A percentile compares a stretch with the other conserved stretches of the same genome.
These are phyloP conservation scores for Lonchura striata DNA, from an alignment of 2,113 vertebrate genomes.

Conservation along the genomic window DNA sequence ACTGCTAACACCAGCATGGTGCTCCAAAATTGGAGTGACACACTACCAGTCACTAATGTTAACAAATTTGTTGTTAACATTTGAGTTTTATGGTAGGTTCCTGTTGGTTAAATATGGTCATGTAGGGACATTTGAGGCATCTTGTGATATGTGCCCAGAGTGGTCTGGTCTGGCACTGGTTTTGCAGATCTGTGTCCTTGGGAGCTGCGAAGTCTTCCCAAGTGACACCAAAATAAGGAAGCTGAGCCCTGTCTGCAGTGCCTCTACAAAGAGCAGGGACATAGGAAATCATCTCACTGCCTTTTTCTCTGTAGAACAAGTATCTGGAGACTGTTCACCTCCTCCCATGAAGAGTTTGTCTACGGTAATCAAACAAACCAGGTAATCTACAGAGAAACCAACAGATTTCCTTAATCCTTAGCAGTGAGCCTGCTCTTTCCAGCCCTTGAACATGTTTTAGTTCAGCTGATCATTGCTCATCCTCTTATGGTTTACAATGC, in stretches of 20 bases:
- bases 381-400: neutral
- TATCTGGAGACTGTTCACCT: neutral
- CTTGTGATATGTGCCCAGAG: neutral
- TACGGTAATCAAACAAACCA: neutral
- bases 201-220: neutral
- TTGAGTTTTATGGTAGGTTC: neutral
- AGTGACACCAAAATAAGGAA: neutral
- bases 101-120: neutral
- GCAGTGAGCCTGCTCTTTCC: neutral
- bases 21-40: neutral
- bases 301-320: neutral
- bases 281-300: neutral
- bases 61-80: neutral
- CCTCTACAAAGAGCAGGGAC: neutral
- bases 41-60: neutral
- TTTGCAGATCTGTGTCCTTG: neutral
- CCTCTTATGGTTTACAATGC: conserved; percentile 18
- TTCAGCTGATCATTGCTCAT: conserved; percentile 32
- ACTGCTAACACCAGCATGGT: rapidly evolving
- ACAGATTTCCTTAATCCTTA: conserved; percentile 10
- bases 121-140: neutral
- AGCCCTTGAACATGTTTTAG: neutral
- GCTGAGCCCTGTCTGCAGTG: neutral
- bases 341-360: neutral
- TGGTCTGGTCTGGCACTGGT: neutral